phyloP scores from a whole-genome alignment of 2,888 invertebrate species.

The Drosophila parthenogenetica region DNA sequence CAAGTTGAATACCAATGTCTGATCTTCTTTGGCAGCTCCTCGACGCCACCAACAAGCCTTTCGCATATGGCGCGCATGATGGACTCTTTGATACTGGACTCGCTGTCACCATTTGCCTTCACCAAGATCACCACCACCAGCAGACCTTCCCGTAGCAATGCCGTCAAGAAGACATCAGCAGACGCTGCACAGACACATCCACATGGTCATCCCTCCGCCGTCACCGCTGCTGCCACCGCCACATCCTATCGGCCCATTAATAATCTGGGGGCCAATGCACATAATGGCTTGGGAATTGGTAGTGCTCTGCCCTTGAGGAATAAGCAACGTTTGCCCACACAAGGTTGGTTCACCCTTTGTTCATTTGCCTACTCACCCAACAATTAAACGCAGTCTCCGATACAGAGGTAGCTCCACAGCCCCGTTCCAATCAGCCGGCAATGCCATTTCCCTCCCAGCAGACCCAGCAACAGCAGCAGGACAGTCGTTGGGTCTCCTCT shows the following conservation, averaged over 20 bases:
- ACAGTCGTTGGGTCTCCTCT: slow-evolving; percentile 89
- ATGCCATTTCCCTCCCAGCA: slow-evolving; percentile 80
- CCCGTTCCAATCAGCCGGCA: slow-evolving; percentile 75
- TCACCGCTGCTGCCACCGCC: slow-evolving; percentile 1
- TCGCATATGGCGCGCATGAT: slow-evolving; percentile 91
- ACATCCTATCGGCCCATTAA: slow-evolving; percentile 63
- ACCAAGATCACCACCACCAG: slow-evolving; percentile 88
- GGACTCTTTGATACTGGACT: slow-evolving; percentile 90
- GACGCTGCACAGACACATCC: slow-evolving; percentile 44
- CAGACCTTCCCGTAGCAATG: slow-evolving; percentile 80
- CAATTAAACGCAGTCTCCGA: slow-evolving; percentile 72
- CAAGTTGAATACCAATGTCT: slow-evolving; percentile 64
- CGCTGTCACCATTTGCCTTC: slow-evolving; percentile 88
- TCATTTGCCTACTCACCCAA: slow-evolving; percentile 43
- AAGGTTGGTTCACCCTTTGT: slow-evolving; percentile 76
- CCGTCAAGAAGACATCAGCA: slow-evolving; percentile 51
- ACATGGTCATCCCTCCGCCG: slow-evolving; percentile 18
- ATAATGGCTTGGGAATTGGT: slow-evolving; percentile 69
- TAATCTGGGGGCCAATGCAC: slow-evolving; percentile 68
- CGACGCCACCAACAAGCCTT: slow-evolving; percentile 86
- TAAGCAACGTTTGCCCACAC: slow-evolving; percentile 84
- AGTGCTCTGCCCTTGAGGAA: slow-evolving; percentile 67
- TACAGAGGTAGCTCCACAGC: slow-evolving; percentile 85
- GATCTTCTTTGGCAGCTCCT: slow-evolving; percentile 84
- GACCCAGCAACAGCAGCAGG: slow-evolving; percentile 81